These are phyloP conservation scores for Leptothorax acervorum DNA, from an alignment of 2,888 invertebrate species.

Conservation along the genomic window DNA sequence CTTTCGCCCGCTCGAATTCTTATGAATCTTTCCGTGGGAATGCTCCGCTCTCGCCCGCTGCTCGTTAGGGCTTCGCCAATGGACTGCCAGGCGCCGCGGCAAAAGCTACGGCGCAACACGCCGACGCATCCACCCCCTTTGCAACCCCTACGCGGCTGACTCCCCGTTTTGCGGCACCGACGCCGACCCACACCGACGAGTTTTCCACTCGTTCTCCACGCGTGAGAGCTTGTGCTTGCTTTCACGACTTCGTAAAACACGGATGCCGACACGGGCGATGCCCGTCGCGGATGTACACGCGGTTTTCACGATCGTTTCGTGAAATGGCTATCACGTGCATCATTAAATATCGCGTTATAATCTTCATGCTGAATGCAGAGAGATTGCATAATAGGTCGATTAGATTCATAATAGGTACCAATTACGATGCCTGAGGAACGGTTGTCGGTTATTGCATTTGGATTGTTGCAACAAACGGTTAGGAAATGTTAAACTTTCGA, in stretches of 20 bases:
- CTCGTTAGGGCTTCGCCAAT: slow-evolving; percentile 82
- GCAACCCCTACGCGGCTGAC: slow-evolving; percentile 43
- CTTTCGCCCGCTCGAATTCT: slow-evolving; percentile 42
- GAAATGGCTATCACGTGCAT: neutral
- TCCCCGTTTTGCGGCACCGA: slow-evolving; percentile 68
- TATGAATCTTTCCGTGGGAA: slow-evolving; percentile 62
- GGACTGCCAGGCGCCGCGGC: slow-evolving; percentile 83
- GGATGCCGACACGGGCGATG: slow-evolving; percentile 40
- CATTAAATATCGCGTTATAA: slow-evolving; percentile 14
- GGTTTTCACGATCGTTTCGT: slow-evolving; percentile 20
- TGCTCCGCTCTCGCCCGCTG: slow-evolving; percentile 72
- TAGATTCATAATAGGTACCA: neutral
- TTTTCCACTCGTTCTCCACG: slow-evolving; percentile 54
- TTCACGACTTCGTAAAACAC: slow-evolving; percentile 54
- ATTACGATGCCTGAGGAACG: neutral
- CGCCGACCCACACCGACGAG: slow-evolving; percentile 68
- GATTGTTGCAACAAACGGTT: neutral
- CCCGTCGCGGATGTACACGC: neutral
- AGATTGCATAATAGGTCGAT: neutral
- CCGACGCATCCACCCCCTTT: slow-evolving; percentile 81
- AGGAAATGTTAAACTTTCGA: neutral
- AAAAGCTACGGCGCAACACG: slow-evolving; percentile 82
- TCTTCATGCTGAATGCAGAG: neutral
- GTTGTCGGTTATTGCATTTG: neutral
- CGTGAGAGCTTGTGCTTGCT: slow-evolving; percentile 41